Percentiles rank a stretch among this genome's conserved stretches.
Evolutionary conservation across 2,113 vertebrate species (phyloP).

Genomic region (Malaclemys terrapin): DNA sequence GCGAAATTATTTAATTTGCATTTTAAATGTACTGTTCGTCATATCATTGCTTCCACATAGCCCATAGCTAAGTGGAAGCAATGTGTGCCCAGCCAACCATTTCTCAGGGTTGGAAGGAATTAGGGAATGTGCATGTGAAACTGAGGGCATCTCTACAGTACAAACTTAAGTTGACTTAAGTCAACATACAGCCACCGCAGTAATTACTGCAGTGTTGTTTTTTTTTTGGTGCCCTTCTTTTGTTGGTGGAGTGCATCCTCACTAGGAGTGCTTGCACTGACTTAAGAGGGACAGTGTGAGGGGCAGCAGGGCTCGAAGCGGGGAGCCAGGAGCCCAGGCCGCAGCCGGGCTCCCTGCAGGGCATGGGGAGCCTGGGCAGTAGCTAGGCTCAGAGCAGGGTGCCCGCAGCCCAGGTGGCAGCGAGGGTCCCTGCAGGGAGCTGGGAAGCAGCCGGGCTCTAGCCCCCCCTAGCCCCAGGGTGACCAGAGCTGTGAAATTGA

Average conservation of each 20-base stretch:
- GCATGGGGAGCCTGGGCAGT: no score
- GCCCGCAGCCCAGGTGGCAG: no score
- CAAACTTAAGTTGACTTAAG: background rate
- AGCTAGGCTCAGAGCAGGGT: no score
- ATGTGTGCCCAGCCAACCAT: background rate
- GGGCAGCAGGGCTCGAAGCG: background rate
- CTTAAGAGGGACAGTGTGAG: background rate
- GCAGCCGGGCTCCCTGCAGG: no score
- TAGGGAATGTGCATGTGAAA: background rate
- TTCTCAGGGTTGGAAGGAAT: background rate
- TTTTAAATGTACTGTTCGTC: background rate
- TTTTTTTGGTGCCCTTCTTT: no score
- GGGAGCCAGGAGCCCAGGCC: no score
- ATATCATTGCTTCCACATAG: background rate
- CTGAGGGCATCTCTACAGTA: background rate
- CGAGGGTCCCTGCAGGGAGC: no score
- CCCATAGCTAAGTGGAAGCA: background rate
- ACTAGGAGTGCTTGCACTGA: background rate
- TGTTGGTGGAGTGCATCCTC: background rate
- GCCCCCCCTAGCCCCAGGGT: no score
- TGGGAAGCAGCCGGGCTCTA: no score
- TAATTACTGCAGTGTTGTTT: no score
- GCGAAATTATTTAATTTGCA: background rate
- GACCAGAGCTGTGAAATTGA: no score
- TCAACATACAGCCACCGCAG: background rate